Evolutionary conservation across 2,113 vertebrate genomes (phyloP), one percentile per base, ranked within the genome.

Genomic region (Daboia siamensis): DNA sequence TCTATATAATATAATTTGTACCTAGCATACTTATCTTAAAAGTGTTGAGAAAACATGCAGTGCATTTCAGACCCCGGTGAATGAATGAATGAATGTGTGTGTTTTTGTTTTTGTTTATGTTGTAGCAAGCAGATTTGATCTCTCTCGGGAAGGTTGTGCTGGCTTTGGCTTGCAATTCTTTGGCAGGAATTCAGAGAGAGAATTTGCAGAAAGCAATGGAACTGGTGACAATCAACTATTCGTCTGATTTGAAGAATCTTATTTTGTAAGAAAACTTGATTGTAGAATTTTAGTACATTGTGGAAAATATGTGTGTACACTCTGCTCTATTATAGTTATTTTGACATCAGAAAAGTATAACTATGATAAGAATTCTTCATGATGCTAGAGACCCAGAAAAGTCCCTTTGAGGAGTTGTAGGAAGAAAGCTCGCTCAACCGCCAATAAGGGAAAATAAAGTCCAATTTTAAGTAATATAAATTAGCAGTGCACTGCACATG

Each of bases 171-270:
- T 99, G 99, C 97, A 99, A 99, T 98, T 99, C 99, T 96, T 98
- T 99, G 96, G 98, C 99, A 97, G 99, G 99, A 96, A 99, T 99
- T 97, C 99, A 99, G 96, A 98, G 99, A 97, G 99, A 99, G 94
- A 99, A 99, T 97, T 97, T 99, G 95, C 99, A 99, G 97, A 99
- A 99, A 97, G 99, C 99, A 94, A 99, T 99, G 99, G 99, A 99
- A 98, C 97, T 99, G 95, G 99, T 99, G 98, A 99, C 99, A 96
- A 99, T 99, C 97, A 99, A 99, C 98, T 99, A 99, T 97, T 99
- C 99, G 94, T 99, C 99, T 96, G 99, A 99, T 97, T 98, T 99
- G 97, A 99, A 99, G 98, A 99, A 99, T 98, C 98, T 99, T 95
- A 99, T 99, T 97, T 98, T 99, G 99, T 99, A 98, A 98, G 2